Evolutionary conservation across 2,113 vertebrate species (phyloP).

Genomic region (Anhinga rufa): DNA sequence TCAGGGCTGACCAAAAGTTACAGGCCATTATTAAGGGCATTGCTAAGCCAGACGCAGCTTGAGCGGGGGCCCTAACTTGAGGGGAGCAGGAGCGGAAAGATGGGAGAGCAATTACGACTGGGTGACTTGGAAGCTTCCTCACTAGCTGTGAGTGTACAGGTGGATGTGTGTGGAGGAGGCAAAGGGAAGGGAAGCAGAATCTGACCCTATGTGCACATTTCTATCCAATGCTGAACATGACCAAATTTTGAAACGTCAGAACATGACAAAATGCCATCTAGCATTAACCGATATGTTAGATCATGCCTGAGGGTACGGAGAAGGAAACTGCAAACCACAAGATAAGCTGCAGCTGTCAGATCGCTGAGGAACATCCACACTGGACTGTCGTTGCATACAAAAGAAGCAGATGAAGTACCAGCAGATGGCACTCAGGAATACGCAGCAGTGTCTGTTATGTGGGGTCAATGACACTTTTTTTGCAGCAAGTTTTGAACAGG

Average conservation of each 20-base stretch:
- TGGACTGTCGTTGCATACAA: background rate
- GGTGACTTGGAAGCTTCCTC: background rate
- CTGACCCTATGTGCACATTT: background rate
- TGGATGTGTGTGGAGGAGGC: background rate
- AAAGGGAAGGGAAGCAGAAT: background rate
- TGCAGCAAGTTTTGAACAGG: background rate
- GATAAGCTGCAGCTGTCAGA: background rate
- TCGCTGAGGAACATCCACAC: background rate
- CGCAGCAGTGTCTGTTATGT: background rate
- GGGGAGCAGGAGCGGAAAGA: background rate
- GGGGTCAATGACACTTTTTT: background rate
- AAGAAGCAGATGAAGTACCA: background rate
- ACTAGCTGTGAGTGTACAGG: background rate
- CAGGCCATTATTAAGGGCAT: background rate
- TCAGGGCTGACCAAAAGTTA: background rate
- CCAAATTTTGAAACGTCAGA: background rate
- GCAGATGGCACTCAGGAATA: background rate
- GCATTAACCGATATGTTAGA: fast-evolving
- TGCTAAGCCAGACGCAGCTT: background rate
- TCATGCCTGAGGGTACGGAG: background rate
- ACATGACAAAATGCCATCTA: fast-evolving
- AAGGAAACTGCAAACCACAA: background rate
- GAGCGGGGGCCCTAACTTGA: background rate
- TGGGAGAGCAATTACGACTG: background rate
- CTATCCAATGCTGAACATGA: background rate